A percentile compares a stretch with the other conserved stretches of the same genome.
These are phyloP conservation scores for Peromyscus polionotus DNA, from an alignment of 2,113 vertebrate species.

Conservation along the genomic window DNA sequence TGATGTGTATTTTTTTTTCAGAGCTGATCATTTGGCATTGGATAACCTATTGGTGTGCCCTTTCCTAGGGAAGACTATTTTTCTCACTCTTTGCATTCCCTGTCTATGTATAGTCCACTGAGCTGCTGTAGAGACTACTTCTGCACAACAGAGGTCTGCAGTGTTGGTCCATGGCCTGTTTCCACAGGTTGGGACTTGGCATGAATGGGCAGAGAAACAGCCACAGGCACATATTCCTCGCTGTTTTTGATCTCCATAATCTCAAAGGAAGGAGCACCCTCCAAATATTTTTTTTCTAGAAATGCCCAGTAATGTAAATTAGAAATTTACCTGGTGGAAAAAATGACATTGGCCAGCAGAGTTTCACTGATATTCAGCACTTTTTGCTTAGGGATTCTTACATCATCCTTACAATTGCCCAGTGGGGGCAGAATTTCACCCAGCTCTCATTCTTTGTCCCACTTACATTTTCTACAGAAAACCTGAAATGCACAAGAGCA, in stretches of 20 bases:
- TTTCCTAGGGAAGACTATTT: background rate
- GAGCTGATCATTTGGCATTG: too few species aligned
- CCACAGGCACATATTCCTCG: background rate
- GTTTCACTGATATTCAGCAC: fast-evolving
- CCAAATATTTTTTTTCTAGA: background rate
- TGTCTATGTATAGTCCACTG: background rate
- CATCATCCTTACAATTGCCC: background rate
- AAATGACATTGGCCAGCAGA: background rate
- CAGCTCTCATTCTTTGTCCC: background rate
- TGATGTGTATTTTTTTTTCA: too few species aligned
- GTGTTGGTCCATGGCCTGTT: background rate
- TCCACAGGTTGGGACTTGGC: background rate
- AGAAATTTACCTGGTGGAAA: background rate
- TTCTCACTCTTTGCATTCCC: background rate
- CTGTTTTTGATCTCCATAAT: background rate
- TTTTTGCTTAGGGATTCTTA: background rate
- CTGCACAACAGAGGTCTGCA: background rate
- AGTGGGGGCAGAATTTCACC: background rate
- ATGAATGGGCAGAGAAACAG: background rate
- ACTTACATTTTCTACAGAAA: background rate
- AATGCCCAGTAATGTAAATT: background rate
- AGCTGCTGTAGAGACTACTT: background rate
- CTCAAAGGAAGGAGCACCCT: background rate
- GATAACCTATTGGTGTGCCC: background rate
- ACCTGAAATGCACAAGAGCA: background rate